Base-by-base conservation (phyloP, 2,113 vertebrate genomes). In the Heterotis niloticus region DNA sequence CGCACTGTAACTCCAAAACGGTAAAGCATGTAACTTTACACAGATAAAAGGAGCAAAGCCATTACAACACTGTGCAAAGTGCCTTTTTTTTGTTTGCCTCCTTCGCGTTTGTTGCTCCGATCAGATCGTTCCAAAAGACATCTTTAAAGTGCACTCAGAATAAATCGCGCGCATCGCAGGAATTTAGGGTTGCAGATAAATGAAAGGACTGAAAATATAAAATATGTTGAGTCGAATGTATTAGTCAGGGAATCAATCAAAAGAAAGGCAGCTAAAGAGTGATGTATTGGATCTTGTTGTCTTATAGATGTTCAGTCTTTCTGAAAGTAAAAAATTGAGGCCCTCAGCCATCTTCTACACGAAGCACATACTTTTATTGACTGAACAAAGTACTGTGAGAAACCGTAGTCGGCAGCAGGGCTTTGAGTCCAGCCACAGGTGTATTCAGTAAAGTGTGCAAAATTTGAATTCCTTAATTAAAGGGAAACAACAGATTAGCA, bases 31-130 rank as follows among this genome's bases (percentile, higher is more conserved):
- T 24, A 10, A 34, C 28, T 28, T 26, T 51, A 14, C 24, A 3
- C 34, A 70, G 68, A 51, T 44, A 54, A 51, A 69, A 9, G 67
- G 23, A 23, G 10, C 51, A 17, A 62, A 73, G 20, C n/a, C 12
- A 66, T 5, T 17, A 54, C 77, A 60, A 52, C 78, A 72, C 57
- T 74, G 0, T 81, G 59, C 64, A 17, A 5, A 68, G 59, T 54
- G 66, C 52, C n/a, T 51, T 73, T 20, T 68, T 65, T 54, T 24
- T 68, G 11, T 59, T 75, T 80, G 52, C 18, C 24, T 80, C 64
- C 28, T 59, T 29, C 26, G 23, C 52, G 44, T 20, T 80, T 18
- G 64, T 44, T 68, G 18, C 24, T 74, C 57, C 44, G 52, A 44
- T 44, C 70, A 54, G 17, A 72, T 54, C 44, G 2, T 10, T 52